Percentiles rank a stretch among this genome's conserved stretches.
Conservation (phyloP, 1,140 invertebrate species). For the Drosophila paulistorum region DNA sequence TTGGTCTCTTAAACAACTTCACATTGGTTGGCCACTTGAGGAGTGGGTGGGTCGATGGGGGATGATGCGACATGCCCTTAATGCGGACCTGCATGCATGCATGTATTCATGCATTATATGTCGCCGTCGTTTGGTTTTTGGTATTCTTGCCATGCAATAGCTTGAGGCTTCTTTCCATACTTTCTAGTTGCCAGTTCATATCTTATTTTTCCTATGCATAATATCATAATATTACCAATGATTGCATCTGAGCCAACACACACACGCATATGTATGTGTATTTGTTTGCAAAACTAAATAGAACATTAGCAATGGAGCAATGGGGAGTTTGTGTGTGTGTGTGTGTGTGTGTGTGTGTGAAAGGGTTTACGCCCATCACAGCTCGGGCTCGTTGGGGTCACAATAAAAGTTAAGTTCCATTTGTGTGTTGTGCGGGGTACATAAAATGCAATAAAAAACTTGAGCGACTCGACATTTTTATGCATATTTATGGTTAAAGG, state of each 20-base stretch:
- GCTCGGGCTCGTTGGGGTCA: constrained; percentile 14
- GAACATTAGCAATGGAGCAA: constrained; percentile 41
- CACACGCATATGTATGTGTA: constrained; percentile 5
- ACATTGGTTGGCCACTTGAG: too few species aligned
- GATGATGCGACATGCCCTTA: background rate
- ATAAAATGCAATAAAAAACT: constrained; percentile 67
- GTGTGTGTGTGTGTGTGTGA: background rate
- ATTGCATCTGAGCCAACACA: constrained; percentile 51
- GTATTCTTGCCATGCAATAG: background rate
- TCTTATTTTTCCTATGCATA: constrained; percentile 45
- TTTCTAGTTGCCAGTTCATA: constrained; percentile 7
- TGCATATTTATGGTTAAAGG: constrained; percentile 65
- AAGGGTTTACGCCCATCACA: constrained; percentile 10
- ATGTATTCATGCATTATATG: constrained; percentile 1
- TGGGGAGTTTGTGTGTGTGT: background rate
- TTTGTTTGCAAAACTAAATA: constrained; percentile 45
- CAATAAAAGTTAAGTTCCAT: constrained; percentile 62
- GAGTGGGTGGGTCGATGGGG: too few species aligned
- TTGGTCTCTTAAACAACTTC: too few species aligned
- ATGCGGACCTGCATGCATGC: background rate
- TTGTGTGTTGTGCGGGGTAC: constrained; percentile 43
- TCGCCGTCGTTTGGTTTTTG: constrained; percentile 5
- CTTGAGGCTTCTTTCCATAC: constrained; percentile 4
- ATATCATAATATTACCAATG: constrained; percentile 54
- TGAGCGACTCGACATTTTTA: constrained; percentile 72